Percentiles rank a stretch among this genome's conserved stretches.
Evolutionary conservation across 2,113 vertebrate genomes (phyloP).

Genomic region (Tichodroma muraria): DNA sequence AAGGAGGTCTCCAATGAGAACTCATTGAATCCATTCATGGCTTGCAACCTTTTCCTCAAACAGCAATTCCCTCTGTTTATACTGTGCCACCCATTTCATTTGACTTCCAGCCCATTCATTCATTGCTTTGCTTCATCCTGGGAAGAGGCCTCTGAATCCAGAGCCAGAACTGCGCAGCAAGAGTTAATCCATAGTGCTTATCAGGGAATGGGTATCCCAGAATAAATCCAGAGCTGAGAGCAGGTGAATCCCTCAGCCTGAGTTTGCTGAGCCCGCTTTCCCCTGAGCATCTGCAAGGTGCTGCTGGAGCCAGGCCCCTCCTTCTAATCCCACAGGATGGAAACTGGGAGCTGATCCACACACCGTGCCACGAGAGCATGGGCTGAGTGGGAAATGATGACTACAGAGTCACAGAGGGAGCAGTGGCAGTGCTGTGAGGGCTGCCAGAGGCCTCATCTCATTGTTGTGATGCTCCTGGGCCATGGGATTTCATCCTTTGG

Average conservation of each 20-base stretch:
- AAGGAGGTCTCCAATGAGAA: neutral
- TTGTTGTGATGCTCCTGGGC: neutral
- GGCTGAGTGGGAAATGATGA: neutral
- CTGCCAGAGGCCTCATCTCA: neutral
- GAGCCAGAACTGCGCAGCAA: neutral
- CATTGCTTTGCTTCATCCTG: neutral
- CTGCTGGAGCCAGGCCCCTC: neutral
- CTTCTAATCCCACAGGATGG: neutral
- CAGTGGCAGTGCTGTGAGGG: rapidly evolving
- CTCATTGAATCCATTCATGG: neutral
- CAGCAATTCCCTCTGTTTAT: neutral
- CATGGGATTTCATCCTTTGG: neutral
- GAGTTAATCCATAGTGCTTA: neutral
- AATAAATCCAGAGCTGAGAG: neutral
- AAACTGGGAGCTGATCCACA: neutral
- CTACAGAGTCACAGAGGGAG: rapidly evolving
- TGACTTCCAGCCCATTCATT: neutral
- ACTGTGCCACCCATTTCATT: neutral
- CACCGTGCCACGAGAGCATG: neutral
- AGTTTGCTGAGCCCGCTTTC: neutral
- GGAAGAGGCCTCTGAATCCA: neutral
- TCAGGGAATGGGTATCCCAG: neutral
- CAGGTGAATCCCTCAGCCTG: neutral
- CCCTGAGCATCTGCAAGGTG: neutral
- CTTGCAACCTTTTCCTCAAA: neutral